Evolutionary conservation across 2,797 vertebrate genomes (phyloP).

Genomic region (Dendrocincla tyrannina): DNA sequence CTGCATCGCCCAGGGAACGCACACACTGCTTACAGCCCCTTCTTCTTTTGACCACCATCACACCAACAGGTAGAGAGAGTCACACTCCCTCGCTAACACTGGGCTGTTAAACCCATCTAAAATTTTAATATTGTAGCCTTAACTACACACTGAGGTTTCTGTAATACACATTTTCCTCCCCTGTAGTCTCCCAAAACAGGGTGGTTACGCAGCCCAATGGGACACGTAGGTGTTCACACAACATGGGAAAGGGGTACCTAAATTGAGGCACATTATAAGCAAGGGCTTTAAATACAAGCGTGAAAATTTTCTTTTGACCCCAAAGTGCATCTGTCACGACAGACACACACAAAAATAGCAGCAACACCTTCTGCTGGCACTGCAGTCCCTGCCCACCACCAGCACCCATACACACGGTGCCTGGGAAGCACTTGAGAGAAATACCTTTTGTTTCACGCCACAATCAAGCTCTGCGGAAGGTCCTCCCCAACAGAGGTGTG

Average conservation of each 20-base stretch:
- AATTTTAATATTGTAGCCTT: not conserved
- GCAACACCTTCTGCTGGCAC: not conserved
- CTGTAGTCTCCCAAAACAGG: not conserved
- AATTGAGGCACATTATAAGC: not conserved
- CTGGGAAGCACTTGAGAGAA: conserved; percentile 2
- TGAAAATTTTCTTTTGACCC: not conserved
- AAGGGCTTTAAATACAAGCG: not conserved
- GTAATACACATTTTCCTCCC: not conserved
- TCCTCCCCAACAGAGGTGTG: not conserved
- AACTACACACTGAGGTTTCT: not conserved
- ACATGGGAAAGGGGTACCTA: not conserved
- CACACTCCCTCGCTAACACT: not conserved
- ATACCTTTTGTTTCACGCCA: conserved; percentile 1
- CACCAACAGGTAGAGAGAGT: conserved; percentile 25
- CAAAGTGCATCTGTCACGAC: not conserved
- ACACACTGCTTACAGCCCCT: not conserved
- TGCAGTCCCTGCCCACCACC: not conserved
- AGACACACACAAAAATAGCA: conserved; percentile 1
- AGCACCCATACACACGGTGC: not conserved
- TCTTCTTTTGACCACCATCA: not conserved
- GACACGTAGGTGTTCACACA: not conserved
- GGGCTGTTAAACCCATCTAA: not conserved
- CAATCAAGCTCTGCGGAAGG: not conserved
- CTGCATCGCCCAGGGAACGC: not conserved
- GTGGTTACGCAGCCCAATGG: fast-evolving